Evolutionary conservation across 2,797 vertebrate genomes (phyloP).

Genomic region (Chaunax sp.): DNA sequence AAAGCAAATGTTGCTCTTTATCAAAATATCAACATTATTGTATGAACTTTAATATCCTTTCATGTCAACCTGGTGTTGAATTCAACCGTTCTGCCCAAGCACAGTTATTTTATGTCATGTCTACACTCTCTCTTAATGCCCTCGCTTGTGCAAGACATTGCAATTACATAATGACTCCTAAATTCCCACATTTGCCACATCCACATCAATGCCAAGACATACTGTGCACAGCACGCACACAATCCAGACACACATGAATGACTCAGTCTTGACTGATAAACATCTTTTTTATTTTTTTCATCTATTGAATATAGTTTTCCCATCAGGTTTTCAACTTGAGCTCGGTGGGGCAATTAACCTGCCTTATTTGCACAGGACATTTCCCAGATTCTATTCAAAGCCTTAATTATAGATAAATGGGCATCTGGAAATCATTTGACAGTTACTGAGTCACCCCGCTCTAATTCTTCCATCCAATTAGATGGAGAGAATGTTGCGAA

Average conservation of each 20-base stretch:
- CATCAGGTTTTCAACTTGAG: constrained; percentile 48
- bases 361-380: constrained; percentile 63
- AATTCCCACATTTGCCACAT: constrained; percentile 53
- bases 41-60: constrained; percentile 27
- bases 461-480: constrained; percentile 61
- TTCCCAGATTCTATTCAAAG: constrained; percentile 62
- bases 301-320: constrained; percentile 49
- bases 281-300: constrained; percentile 30
- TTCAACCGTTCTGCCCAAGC: constrained; percentile 73
- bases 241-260: constrained; percentile 21
- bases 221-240: constrained; percentile 19
- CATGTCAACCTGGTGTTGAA: constrained; percentile 31
- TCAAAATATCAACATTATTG: constrained; percentile 5
- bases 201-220: constrained; percentile 30
- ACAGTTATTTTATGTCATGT: constrained; percentile 70
- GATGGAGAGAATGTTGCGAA: constrained; percentile 38
- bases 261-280: constrained; percentile 30
- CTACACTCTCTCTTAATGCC: constrained; percentile 52
- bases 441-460: constrained; percentile 54
- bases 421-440: constrained; percentile 65
- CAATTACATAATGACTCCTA: constrained; percentile 69
- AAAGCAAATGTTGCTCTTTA: constrained; percentile 32
- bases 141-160: constrained; percentile 54
- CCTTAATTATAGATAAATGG: constrained; percentile 69
- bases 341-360: constrained; percentile 66